Conservation (phyloP, 2,888 invertebrate genomes). For the Agrotis segetum region DNA sequence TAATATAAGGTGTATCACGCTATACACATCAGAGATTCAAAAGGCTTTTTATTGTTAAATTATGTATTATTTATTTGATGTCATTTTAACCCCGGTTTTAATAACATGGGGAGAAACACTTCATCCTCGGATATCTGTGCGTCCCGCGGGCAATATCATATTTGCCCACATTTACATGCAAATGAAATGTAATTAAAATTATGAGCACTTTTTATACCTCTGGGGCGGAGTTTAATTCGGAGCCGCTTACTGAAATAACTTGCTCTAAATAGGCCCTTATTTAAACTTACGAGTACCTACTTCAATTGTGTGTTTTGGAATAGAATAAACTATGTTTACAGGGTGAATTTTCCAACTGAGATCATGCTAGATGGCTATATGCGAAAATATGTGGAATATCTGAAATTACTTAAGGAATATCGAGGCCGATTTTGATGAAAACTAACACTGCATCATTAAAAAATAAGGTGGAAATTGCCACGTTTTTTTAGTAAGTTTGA, state of each 20-base stretch:
- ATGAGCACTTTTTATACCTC: conserved; percentile 16
- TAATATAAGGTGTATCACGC: no score
- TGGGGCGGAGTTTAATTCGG: conserved; percentile 18
- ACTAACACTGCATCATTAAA: no score
- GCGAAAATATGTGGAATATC: no score
- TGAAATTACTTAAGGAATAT: no score
- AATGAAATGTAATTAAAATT: conserved; percentile 51
- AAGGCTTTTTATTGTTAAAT: conserved; percentile 3
- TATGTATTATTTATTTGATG: conserved; percentile 21
- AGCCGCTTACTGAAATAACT: conserved; percentile 33
- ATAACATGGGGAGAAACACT: conserved; percentile 14
- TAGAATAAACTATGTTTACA: not conserved
- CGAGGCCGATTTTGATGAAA: no score
- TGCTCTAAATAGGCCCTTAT: conserved; percentile 6
- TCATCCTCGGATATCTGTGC: conserved; percentile 24
- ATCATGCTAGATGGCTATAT: no score
- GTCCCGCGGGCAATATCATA: conserved; percentile 45
- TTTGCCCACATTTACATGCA: conserved; percentile 51
- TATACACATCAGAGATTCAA: not conserved
- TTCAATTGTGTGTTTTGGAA: not conserved
- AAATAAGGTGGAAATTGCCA: no score
- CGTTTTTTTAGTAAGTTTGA: no score
- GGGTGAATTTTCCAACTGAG: no score
- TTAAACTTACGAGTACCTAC: not conserved
- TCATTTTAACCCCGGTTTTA: conserved; percentile 14